These are phyloP conservation scores for Xyrauchen texanus DNA, from an alignment of 2,113 vertebrate genomes.

Conservation along the genomic window DNA sequence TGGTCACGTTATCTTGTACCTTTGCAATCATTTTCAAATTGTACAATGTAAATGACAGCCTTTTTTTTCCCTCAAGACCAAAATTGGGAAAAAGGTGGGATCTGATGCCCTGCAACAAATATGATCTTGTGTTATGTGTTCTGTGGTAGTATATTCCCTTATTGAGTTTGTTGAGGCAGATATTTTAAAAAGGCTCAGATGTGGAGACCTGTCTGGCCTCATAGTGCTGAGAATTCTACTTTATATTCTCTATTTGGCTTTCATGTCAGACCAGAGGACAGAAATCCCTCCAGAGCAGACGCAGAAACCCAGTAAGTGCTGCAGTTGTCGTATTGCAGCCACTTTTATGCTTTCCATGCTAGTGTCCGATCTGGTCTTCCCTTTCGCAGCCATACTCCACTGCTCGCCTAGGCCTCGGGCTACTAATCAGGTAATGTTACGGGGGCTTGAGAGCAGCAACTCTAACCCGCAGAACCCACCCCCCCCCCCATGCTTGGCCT, in stretches of 20 bases:
- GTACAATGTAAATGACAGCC: too few relatives aligned
- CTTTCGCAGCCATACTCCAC: neutral
- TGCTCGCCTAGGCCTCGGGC: conserved; percentile 33
- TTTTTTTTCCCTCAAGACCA: too few relatives aligned
- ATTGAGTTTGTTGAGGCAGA: conserved; percentile 44
- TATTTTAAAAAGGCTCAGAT: conserved; percentile 53
- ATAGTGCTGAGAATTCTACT: conserved; percentile 20
- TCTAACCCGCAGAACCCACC: too few relatives aligned
- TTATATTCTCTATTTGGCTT: conserved; percentile 39
- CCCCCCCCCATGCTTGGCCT: conserved; percentile 65
- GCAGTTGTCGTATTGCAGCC: neutral
- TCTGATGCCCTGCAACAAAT: neutral
- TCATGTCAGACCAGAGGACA: conserved; percentile 53
- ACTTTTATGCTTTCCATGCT: conserved; percentile 11
- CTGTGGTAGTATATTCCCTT: conserved; percentile 20
- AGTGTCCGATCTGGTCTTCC: conserved; percentile 16
- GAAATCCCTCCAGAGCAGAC: conserved; percentile 47
- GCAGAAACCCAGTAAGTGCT: conserved; percentile 20
- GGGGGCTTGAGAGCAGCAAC: conserved; percentile 70
- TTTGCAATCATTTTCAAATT: too few relatives aligned
- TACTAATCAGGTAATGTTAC: conserved; percentile 78
- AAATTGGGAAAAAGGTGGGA: neutral
- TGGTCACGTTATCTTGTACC: too few relatives aligned
- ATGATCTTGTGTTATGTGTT: conserved; percentile 28
- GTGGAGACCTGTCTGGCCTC: conserved; percentile 37